Evolutionary conservation across 2,797 vertebrate genomes (phyloP).

Genomic region (Atherinosoma microstoma): DNA sequence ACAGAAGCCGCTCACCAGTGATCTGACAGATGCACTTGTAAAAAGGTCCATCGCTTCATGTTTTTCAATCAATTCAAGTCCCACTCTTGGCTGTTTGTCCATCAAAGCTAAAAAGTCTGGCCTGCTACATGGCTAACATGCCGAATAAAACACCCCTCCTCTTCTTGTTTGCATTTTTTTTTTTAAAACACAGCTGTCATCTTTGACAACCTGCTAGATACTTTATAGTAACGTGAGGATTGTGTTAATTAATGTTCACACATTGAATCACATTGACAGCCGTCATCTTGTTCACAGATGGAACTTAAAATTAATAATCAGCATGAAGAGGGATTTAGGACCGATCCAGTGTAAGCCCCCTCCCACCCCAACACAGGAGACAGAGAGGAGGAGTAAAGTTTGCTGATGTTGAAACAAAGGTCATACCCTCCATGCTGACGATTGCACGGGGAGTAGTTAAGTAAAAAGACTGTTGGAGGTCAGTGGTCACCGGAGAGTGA

Average conservation of each 20-base stretch:
- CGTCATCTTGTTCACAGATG: slow-evolving; percentile 50
- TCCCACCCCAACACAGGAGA: slow-evolving; percentile 1
- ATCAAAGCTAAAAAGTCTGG: slow-evolving; percentile 62
- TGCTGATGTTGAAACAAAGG: slow-evolving; percentile 67
- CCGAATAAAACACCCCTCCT: slow-evolving; percentile 43
- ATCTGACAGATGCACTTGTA: slow-evolving; percentile 77
- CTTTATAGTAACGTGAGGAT: slow-evolving; percentile 37
- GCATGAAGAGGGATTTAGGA: slow-evolving; percentile 31
- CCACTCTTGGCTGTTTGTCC: slow-evolving; percentile 68
- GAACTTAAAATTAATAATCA: slow-evolving; percentile 53
- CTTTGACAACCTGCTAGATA: slow-evolving; percentile 51
- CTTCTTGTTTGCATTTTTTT: slow-evolving; percentile 52
- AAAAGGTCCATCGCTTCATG: slow-evolving; percentile 70
- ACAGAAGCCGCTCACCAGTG: slow-evolving; percentile 41
- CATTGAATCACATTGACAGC: slow-evolving; percentile 40
- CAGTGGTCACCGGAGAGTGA: slow-evolving; percentile 71
- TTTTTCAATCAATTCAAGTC: slow-evolving; percentile 77
- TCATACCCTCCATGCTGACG: slow-evolving; percentile 56
- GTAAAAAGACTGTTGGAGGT: slow-evolving; percentile 69
- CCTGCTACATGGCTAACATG: slow-evolving; percentile 55
- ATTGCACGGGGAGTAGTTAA: slow-evolving; percentile 67
- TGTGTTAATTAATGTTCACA: slow-evolving; percentile 51
- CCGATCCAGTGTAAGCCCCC: slow-evolving; percentile 25
- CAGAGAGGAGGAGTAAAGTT: slow-evolving; percentile 55
- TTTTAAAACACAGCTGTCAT: slow-evolving; percentile 57